A percentile compares a stretch with the other conserved stretches of the same genome.
Evolutionary conservation across 2,113 vertebrate species (phyloP).

Genomic region (Patagioenas fasciata): DNA sequence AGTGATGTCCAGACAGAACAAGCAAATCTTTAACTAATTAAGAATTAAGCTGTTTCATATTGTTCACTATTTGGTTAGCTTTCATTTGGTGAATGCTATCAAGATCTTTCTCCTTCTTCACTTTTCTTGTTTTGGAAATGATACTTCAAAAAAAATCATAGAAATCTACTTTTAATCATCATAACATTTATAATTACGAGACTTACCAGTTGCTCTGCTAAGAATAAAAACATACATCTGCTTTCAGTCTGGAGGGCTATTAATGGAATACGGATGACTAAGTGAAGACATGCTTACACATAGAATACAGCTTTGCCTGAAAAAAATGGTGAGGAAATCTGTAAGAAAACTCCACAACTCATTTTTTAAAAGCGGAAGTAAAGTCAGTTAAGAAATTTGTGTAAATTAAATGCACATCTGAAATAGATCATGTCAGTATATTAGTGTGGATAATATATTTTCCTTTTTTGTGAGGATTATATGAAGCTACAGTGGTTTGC

Average conservation of each 20-base stretch:
- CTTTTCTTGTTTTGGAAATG: background rate
- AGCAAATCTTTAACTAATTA: slow-evolving; percentile 38
- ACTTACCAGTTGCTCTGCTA: background rate
- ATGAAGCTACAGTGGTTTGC: background rate
- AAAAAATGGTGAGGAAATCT: background rate
- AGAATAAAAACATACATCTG: background rate
- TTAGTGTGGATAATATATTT: background rate
- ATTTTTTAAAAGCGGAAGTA: background rate
- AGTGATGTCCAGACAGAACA: background rate
- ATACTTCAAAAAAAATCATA: background rate
- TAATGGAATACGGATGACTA: background rate
- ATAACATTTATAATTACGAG: background rate
- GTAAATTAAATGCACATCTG: background rate
- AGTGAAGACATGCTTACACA: background rate
- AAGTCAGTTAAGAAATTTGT: background rate
- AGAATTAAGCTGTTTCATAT: background rate
- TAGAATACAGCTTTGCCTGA: background rate
- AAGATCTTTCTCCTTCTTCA: background rate
- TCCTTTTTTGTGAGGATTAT: background rate
- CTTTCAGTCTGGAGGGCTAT: background rate
- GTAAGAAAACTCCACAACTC: background rate
- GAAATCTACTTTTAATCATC: background rate
- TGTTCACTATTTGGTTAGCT: background rate
- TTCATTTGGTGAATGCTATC: background rate
- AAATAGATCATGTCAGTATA: background rate